Base-by-base conservation (phyloP, 1,140 invertebrate genomes). In the Pachyrhynchus sulphureomaculatus region DNA sequence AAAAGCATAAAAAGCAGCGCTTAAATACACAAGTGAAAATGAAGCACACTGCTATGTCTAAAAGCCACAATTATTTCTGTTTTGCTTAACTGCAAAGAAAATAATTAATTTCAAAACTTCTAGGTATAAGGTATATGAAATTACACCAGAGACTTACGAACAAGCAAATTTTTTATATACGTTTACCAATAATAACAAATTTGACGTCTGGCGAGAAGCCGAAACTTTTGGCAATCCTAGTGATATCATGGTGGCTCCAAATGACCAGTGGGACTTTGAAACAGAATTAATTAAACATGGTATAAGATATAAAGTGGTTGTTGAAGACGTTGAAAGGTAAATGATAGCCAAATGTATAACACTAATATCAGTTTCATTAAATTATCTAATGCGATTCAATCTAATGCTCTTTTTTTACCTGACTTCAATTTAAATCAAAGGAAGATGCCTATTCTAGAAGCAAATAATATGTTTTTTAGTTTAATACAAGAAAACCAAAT, bases 281-380 rank as follows among this genome's bases (percentile, higher is more conserved):
- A 18, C 21, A 21, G 15, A 34, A 10, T 23, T 69, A 13, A 65
- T 26, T 2, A 3, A 3, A 4, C 29, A 66, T 17, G 26, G 51
- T 3, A 17, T 70, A 12, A 15, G 62, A 2, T 66, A 65, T 33
- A 51, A 49, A 23, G 18, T 66, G 24, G 10, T 51, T 1, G 60
- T 70, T 55, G 42, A 47, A 3, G 45, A 70, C 37, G 60, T 64
- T 32, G 65, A 69, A 61, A 23, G 33, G 68, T n/a, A n/a, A n/a
- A n/a, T n/a, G n/a, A n/a, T n/a, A n/a, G n/a, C n/a, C n/a, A n/a
- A n/a, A n/a, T n/a, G n/a, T n/a, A n/a, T n/a, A n/a, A n/a, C n/a
- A n/a, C n/a, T n/a, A n/a, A n/a, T n/a, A n/a, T n/a, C n/a, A n/a
- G n/a, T n/a, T n/a, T n/a, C n/a, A n/a, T n/a, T n/a, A n/a, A n/a